Percentiles rank a stretch among this genome's conserved stretches.
phyloP scores from a whole-genome alignment of 2,113 vertebrate species.

The Calidris pygmaea region DNA sequence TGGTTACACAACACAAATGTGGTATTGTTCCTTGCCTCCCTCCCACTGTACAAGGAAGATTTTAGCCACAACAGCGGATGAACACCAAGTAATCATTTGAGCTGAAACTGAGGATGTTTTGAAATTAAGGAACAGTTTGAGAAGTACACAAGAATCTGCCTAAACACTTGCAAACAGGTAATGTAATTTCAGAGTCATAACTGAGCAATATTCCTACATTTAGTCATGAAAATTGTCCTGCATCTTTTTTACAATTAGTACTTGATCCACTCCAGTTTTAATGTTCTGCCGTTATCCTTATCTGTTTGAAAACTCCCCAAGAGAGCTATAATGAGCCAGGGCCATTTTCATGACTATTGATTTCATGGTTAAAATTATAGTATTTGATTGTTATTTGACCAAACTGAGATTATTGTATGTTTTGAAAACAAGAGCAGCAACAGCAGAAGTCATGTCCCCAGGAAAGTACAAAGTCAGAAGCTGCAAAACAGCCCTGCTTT shows the following conservation, averaged over 20 bases:
- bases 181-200: background rate
- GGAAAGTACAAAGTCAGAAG: background rate
- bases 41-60: background rate
- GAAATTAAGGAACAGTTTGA: background rate
- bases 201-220: background rate
- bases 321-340: conserved; percentile 19
- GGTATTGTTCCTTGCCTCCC: background rate
- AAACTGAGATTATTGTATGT: conserved; percentile 11
- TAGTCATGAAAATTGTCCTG: background rate
- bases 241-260: conserved; percentile 29
- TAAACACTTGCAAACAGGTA: background rate
- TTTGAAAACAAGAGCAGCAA: conserved; percentile 2
- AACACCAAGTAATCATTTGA: background rate
- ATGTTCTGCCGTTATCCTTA: background rate
- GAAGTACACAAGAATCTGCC: background rate
- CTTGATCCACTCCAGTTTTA: conserved; percentile 6
- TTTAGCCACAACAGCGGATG: background rate
- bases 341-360: conserved; percentile 46
- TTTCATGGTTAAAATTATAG: conserved; percentile 60
- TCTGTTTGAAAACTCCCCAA: conserved; percentile 26
- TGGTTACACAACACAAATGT: background rate
- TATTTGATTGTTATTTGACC: conserved; percentile 53
- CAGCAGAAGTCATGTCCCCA: background rate
- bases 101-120: background rate
- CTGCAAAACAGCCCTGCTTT: background rate